Base-by-base conservation (phyloP, 2,888 invertebrate genomes). In the Netelia inedita region DNA sequence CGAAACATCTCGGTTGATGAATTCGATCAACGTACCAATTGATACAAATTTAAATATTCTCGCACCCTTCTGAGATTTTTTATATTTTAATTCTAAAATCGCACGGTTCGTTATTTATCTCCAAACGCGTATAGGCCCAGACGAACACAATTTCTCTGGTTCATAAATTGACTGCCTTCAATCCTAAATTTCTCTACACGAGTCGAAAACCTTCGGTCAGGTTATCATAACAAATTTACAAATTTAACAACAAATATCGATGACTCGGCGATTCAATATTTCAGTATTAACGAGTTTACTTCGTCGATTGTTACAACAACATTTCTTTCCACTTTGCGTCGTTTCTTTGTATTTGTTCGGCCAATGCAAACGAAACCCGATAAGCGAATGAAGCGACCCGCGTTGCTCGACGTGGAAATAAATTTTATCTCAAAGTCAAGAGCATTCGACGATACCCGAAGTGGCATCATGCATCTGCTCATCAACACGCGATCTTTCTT, bases 401-500 rank as follows among this genome's bases (percentile, higher is more conserved):
- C 1, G 19, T 21, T 57, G 1, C 19, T 3, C 19, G 57, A 57
- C 2, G 57, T 19, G 16, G 57, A 57, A 57, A 19, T 19, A 9
- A 19, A 19, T 19, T 57, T 57, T 21, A 16, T 19, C 19, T 57
- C 57, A 57, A 46, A 14, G 46, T 46, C 46, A 46, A 46, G 14
- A 46, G 14, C 1, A 3, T 14, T 16, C 3, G 46, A 41, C 74
- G 53, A 65, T 57, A 57, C 16, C 19, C 19, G 19, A 16, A 19
- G 0, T 5, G 57, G 16, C 19, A 14, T 41, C 41, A 16, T 28
- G 23, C 23, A 43, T 14, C 66, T 14, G 19, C 9, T 35, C 69
- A 83, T 83, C 83, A 84, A 16, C 72, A 73, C 73, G 81, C 19
- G 5, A 89, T 68, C 88, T 94, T 94, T 86, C 96, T 94, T 35